Evolutionary conservation across 2,797 vertebrate species (phyloP).

Genomic region (Sebastes steindachneri): DNA sequence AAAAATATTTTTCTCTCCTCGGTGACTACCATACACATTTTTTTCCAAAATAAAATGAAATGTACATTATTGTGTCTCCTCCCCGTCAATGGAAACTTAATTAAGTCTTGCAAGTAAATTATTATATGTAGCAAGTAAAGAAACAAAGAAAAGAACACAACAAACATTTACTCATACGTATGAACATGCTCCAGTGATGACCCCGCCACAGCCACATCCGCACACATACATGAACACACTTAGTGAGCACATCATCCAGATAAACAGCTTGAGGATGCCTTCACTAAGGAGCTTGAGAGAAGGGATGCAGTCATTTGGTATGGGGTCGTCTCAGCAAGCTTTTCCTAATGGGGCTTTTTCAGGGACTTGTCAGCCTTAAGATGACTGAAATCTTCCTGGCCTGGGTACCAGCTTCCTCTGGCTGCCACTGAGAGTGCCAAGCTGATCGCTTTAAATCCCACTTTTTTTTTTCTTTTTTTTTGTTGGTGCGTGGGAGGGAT

Average conservation of each 20-base stretch:
- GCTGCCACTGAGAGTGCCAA: conserved; percentile 71
- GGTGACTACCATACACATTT: no score
- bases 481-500: conserved; percentile 56
- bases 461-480: conserved; percentile 19
- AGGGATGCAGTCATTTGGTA: conserved; percentile 74
- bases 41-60: neutral
- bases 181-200: conserved; percentile 18
- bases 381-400: conserved; percentile 82
- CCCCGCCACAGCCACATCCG: conserved; percentile 31
- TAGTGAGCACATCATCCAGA: conserved; percentile 71
- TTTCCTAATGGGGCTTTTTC: conserved; percentile 83
- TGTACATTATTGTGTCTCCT: neutral
- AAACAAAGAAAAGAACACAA: conserved; percentile 16
- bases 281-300: conserved; percentile 79
- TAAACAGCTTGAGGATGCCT: conserved; percentile 73
- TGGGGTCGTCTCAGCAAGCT: conserved; percentile 76
- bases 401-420: conserved; percentile 70
- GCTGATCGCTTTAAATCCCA: conserved; percentile 77
- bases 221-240: conserved; percentile 53
- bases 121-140: neutral
- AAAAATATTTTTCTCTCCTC: no score
- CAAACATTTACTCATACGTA: conserved; percentile 1
- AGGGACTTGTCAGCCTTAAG: conserved; percentile 82
- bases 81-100: neutral
- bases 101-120: neutral